Base-by-base conservation (phyloP, 1,140 invertebrate species). In the Drosophila malerkotliana region DNA sequence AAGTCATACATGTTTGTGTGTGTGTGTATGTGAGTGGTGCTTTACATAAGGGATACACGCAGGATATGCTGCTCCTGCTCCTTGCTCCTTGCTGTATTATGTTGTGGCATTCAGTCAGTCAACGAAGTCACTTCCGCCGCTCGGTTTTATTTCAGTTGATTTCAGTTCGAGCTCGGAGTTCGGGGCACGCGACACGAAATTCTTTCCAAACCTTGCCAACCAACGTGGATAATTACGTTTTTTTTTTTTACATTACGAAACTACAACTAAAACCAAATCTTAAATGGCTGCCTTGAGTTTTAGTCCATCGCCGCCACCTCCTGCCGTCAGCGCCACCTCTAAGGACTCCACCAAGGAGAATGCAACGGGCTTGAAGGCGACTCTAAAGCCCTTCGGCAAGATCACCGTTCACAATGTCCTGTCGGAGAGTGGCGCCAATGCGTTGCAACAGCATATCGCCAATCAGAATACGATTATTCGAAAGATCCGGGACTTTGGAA, bases 171-270 rank as follows among this genome's bases (percentile, higher is more conserved):
- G 55, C 79, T 77, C 52, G 44, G 64, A 71, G 64, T 69, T 71
- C 64, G 67, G 89, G 90, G 90, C 90, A 91, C 90, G 90, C 90
- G 90, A 91, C 90, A 91, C 90, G 90, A 60, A 72, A 59, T 45
- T 34, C 34, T 8, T 32, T 15, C 45, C n/a, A 10, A 10, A 12
- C 10, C 10, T 37, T 37, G 6, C 26, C 26, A 28, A 28, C 26
- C 26, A 28, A 28, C 26, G 26, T 28, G 26, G 26, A 37, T 37
- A 12, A 12, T 12, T 37, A 3, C 4, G 3, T 4, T 10, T 3
- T 37, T 37, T 37, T 37, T 37, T 37, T 37, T 37, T 37, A 12
- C 12, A 4, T 12, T 12, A 12, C 12, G 3, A 28, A 28, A 28
- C 41, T 44, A 14, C 1, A 6, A 6, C 14, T 21, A n/a, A 12